Base-by-base conservation (phyloP, 1,140 invertebrate species). In the Drosophila rufa region DNA sequence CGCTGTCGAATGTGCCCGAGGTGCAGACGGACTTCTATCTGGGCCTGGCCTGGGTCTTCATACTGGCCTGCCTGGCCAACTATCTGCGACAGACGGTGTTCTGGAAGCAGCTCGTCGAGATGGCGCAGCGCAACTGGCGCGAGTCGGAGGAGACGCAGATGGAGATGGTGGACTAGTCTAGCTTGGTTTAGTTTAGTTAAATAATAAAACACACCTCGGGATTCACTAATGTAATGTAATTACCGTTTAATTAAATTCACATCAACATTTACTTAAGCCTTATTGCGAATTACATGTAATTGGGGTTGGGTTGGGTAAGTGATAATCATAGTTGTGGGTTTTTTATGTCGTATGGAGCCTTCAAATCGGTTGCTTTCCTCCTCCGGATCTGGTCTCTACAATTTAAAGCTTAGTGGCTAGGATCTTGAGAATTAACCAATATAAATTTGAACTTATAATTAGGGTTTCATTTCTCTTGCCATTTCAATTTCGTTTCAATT, bases 81-180 rank as follows among this genome's bases (percentile, higher is more conserved):
- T 96, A 96, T 74, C 96, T 98, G 66, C 95, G 96, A 11, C 95
- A 96, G 84, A 97, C 97, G 30, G 95, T 94, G 27, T 95, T 96
- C 91, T 98, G 96, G 94, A 95, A 94, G 70, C 95, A 95, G 92
- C 95, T 98, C 73, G 95, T 98, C 1, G 97, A 98, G 91, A 95
- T 96, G 84, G 94, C 98, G 17, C 95, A 97, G 87, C 97, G 96
- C 80, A 97, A 97, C 60, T 98, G 98, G 97, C 94, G 96, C 60
- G 98, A 98, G 93, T 97, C 97, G 11, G 97, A 97, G 80, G 97
- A 90, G 42, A 90, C 96, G 36, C 97, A 98, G 89, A 97, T 98
- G 93, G 96, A 96, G 40, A 82, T 90, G 70, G 82, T 85, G 5
- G 86, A 90, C 53, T 90, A 81, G 51, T 43, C 42, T 7, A 25